These are phyloP conservation scores for Chascanopsetta lugubris DNA, from an alignment of 2,113 vertebrate species.

Conservation along the genomic window DNA sequence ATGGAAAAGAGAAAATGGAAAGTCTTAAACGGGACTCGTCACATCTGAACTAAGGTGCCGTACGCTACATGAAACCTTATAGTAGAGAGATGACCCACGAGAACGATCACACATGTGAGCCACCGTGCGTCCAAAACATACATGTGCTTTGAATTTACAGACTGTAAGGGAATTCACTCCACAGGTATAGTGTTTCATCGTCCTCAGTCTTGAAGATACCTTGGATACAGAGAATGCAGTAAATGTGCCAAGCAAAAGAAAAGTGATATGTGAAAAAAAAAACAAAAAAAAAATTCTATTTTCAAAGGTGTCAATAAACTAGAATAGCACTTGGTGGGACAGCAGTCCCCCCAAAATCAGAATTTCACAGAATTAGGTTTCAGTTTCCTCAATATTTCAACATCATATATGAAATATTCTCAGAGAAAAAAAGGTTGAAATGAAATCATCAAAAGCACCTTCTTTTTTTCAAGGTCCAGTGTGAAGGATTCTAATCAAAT, in stretches of 20 bases:
- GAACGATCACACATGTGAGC: conserved; percentile 16
- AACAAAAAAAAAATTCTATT: neutral
- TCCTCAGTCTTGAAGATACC: neutral
- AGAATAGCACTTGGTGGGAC: no score
- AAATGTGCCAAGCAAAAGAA: no score
- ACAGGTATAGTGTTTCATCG: conserved; percentile 25
- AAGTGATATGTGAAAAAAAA: neutral
- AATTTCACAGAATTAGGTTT: no score
- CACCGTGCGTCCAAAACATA: conserved; percentile 28
- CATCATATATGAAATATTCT: no score
- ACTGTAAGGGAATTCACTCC: conserved; percentile 11
- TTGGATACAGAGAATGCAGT: neutral
- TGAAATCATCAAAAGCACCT: no score
- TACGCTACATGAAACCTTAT: conserved; percentile 9
- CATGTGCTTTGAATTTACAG: conserved; percentile 44
- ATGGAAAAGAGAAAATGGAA: conserved; percentile 6
- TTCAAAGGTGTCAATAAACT: neutral
- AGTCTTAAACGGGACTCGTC: conserved; percentile 21
- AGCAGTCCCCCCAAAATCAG: neutral
- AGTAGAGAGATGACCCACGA: neutral
- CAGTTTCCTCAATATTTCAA: no score
- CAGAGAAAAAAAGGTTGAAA: no score
- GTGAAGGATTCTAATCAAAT: no score
- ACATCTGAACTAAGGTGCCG: conserved; percentile 1
- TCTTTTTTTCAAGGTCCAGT: no score